Base-by-base conservation (phyloP, 1,140 invertebrate genomes). In the Drosophila littoralis region DNA sequence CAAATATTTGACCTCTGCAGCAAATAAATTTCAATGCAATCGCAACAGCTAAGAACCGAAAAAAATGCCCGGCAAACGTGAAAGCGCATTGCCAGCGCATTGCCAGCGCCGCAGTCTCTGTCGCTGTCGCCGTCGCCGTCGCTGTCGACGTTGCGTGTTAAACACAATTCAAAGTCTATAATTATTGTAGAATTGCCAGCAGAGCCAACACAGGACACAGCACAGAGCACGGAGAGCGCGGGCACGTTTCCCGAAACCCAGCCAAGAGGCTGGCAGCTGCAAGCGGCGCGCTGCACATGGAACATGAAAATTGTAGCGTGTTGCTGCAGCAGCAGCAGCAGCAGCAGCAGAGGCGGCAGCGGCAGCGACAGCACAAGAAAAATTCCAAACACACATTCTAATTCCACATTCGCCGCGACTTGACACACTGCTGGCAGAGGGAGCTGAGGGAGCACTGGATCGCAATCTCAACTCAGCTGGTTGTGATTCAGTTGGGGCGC, bases 141-240 rank as follows among this genome's bases (percentile, higher is more conserved):
- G 48, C 71, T 61, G 71, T 77, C 81, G 83, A 89, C 76, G 86
- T 91, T 88, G 89, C 88, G 89, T 91, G 89, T 91, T 91, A 91
- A 91, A 91, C 89, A 91, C 83, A 91, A 91, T 89, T 91, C 89
- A 91, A 91, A 89, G 88, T 91, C 89, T 91, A 91, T 91, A 91
- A 91, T 91, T 91, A 86, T 86, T 86, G 83, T 89, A 91, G 89
- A 91, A 91, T 91, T 91, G 88, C 88, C 75, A 88, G 76, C 73
- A 91, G 78, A 81, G 79, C 77, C 68, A 90, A 57, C 66, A 61
- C 42, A 66, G 51, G 66, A 70, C 58, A 70, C 45, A 59, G 28
- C 45, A 28, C 22, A 17, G 60, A 36, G 57, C 54, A 74, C 61
- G 74, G 78, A 80, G 36, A 50, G 38, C 22, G 43, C 40, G 15